These are phyloP conservation scores for Anomalospiza imberbis DNA, from an alignment of 2,797 vertebrate genomes.

Conservation along the genomic window DNA sequence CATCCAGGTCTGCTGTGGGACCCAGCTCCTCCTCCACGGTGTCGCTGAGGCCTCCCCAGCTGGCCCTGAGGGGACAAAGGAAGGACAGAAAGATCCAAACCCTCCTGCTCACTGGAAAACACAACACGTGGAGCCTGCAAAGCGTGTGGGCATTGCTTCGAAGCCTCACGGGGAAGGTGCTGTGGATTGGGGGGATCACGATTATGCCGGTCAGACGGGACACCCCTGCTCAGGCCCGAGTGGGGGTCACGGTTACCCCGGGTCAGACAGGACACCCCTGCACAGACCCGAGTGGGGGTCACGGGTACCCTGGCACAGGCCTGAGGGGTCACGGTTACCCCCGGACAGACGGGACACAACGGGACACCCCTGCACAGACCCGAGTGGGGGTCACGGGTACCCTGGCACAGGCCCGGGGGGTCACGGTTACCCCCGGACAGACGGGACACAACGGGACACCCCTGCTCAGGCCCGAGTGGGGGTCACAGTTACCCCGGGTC, in stretches of 20 bases:
- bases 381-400: no score
- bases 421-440: not conserved
- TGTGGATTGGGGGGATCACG: rapidly evolving
- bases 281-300: not conserved
- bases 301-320: no score
- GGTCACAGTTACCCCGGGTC: not conserved
- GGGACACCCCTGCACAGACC: no score
- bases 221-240: not conserved
- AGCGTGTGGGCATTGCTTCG: rapidly evolving
- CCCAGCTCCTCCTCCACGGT: rapidly evolving
- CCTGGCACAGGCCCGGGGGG: not conserved
- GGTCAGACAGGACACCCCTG: not conserved
- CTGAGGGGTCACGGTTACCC: no score
- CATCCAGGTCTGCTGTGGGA: rapidly evolving
- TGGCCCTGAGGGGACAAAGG: rapidly evolving
- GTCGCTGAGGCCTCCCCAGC: rapidly evolving
- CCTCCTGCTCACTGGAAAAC: not conserved
- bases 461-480: no score
- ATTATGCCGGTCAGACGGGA: rapidly evolving
- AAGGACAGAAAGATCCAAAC: rapidly evolving
- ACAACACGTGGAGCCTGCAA: rapidly evolving
- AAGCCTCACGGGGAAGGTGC: rapidly evolving
- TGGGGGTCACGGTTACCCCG: not conserved
- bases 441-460: no score
- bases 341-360: no score